Base-by-base conservation (phyloP, 2,113 vertebrate genomes). In the Condylura cristata region DNA sequence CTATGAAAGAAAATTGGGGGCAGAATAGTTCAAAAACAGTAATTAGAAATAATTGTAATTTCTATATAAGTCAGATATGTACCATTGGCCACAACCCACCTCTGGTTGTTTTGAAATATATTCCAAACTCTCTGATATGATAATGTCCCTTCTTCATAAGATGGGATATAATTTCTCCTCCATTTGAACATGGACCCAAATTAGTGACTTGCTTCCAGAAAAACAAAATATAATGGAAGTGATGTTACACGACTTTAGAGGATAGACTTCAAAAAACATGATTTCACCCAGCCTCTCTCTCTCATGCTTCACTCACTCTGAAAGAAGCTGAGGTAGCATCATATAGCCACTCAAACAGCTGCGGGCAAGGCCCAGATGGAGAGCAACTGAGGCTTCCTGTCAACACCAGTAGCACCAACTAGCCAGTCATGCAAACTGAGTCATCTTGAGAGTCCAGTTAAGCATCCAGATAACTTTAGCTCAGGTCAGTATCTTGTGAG, bases 11-110 rank as follows among this genome's bases (percentile, higher is more conserved):
- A 81, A 56, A 76, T 82, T 39, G 84, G 13, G 3, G n/a, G 5
- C 26, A 84, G 28, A 48, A 90, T 90, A 93, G 85, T 96, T 94
- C 56, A 81, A 95, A 74, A 41, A 53, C 3, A 61, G 6, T 75
- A 91, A 72, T 86, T 68, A 83, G 74, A 81, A 86, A 46, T 88
- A 85, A 75, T 68, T 74, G n/a, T 51, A 88, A 48, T 13, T 10
- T 2, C 3, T 76, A 60, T 58, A 30, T 14, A 34, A 56, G 5
- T 46, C 66, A 2, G 30, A n/a, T 34, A 61, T 30, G 10, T 60
- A 18, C 4, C 9, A 66, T 28, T 84, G 39, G 16, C 32, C 39
- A 87, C 16, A 53, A 63, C 18, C 0, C 26, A 46, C 20, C 53
- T 11, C 26, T 46, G 8, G 28, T 80, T 12, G 16, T 75, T 89